Evolutionary conservation across 2,888 invertebrate genomes (phyloP).

Genomic region (Brachycybe producta): DNA sequence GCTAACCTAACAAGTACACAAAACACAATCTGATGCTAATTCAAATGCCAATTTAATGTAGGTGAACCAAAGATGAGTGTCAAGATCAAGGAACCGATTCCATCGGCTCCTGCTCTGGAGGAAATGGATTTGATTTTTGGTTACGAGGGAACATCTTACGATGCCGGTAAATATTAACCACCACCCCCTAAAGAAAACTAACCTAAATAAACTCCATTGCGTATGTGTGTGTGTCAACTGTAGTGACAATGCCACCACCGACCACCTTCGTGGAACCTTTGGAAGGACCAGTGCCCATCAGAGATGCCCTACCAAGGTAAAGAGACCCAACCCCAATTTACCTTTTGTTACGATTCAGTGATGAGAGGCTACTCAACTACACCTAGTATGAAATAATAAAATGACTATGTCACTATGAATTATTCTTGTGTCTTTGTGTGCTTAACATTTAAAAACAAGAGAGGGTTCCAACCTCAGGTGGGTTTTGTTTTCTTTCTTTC

Average conservation of each 20-base stretch:
- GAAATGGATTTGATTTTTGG: slow-evolving; percentile 37
- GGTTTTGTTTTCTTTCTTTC: too few relatives aligned
- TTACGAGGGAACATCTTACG: slow-evolving; percentile 37
- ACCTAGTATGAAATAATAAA: too few relatives aligned
- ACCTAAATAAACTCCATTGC: too few relatives aligned
- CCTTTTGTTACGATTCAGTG: neutral
- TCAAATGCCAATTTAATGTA: too few relatives aligned
- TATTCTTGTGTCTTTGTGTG: neutral
- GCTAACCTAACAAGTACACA: too few relatives aligned
- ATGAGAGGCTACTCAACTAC: neutral
- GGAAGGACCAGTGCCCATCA: slow-evolving; percentile 11
- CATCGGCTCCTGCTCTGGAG: slow-evolving; percentile 33
- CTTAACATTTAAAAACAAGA: neutral
- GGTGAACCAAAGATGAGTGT: slow-evolving; percentile 15
- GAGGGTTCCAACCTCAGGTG: slow-evolving; percentile 2
- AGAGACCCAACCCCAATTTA: neutral
- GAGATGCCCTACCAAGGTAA: slow-evolving; percentile 15
- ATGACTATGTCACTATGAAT: too few relatives aligned
- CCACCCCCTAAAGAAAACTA: too few relatives aligned
- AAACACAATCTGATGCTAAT: too few relatives aligned
- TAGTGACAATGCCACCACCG: slow-evolving; percentile 16
- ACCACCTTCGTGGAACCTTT: slow-evolving; percentile 13
- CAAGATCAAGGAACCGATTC: slow-evolving; percentile 9
- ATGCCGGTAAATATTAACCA: slow-evolving; percentile 33
- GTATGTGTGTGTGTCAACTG: neutral